Evolutionary conservation across 2,888 invertebrate species (phyloP).

Genomic region (Drosophila kanekoi): DNA sequence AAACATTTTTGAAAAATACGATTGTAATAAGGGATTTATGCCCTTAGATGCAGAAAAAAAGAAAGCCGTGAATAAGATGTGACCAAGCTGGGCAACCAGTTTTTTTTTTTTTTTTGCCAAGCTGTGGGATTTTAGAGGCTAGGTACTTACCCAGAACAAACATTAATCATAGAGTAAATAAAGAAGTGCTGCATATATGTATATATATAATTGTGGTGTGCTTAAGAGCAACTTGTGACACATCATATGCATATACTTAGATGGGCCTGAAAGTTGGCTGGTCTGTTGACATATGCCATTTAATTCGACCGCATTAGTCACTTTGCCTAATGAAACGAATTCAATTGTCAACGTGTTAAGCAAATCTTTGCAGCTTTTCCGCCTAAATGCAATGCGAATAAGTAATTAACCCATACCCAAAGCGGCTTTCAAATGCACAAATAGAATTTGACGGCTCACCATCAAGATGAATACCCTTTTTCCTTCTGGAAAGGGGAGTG

Average conservation of each 20-base stretch:
- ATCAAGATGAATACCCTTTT: background rate
- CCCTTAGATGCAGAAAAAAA: too few species aligned
- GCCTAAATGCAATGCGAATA: constrained; percentile 28
- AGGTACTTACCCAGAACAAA: background rate
- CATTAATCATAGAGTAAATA: background rate
- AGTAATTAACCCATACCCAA: constrained; percentile 28
- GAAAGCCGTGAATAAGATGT: too few species aligned
- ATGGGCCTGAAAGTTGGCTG: background rate
- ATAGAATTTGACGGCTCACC: background rate
- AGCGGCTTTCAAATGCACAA: constrained; percentile 16
- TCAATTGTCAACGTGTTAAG: constrained; percentile 7
- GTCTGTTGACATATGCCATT: constrained; percentile 1
- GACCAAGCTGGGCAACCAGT: too few species aligned
- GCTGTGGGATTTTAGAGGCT: too few species aligned
- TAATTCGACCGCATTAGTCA: constrained; percentile 10
- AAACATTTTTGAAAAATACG: too few species aligned
- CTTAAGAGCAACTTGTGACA: too few species aligned
- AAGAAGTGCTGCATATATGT: background rate
- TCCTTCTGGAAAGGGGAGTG: background rate
- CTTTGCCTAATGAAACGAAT: constrained; percentile 32
- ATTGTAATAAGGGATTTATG: too few species aligned
- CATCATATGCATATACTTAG: background rate
- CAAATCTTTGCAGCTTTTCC: background rate
- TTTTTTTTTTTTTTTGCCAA: too few species aligned
- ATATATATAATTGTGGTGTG: background rate